Evolutionary conservation across 2,113 vertebrate species (phyloP).

Genomic region (Gadus chalcogrammus): DNA sequence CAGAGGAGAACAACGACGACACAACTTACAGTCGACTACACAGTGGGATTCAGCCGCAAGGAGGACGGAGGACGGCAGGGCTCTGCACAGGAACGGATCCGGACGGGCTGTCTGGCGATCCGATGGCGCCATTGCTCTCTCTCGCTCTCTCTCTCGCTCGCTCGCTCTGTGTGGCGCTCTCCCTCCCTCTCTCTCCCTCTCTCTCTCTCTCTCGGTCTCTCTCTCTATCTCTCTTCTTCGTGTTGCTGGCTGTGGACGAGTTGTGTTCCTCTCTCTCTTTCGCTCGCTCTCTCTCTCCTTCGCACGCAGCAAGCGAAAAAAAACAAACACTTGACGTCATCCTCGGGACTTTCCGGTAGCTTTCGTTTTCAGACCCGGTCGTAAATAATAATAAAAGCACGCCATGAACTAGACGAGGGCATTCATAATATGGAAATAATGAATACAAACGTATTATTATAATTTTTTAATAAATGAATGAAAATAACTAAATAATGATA

Average conservation of each 20-base stretch:
- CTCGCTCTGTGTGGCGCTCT: background rate
- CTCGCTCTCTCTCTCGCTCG: background rate
- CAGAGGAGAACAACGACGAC: conserved; percentile 65
- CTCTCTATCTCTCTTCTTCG: no score
- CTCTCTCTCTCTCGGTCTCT: no score
- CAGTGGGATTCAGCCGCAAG: conserved; percentile 79
- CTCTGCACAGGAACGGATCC: conserved; percentile 46
- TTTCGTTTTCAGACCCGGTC: conserved; percentile 18
- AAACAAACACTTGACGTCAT: conserved; percentile 84
- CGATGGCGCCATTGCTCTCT: conserved; percentile 95
- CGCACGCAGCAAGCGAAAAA: conserved; percentile 73
- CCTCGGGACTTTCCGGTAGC: conserved; percentile 73
- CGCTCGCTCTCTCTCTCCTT: no score
- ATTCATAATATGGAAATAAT: conserved; percentile 2
- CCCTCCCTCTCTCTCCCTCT: conserved; percentile 59
- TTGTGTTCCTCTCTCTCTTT: background rate
- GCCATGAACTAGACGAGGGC: conserved; percentile 53
- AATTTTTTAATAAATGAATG: background rate
- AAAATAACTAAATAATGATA: conserved; percentile 4
- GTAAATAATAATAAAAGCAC: conserved; percentile 1
- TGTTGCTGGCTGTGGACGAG: no score
- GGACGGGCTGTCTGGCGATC: conserved; percentile 88
- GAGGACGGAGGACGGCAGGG: conserved; percentile 50
- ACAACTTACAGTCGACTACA: conserved; percentile 87
- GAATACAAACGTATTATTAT: background rate